phyloP scores from a whole-genome alignment of 1,140 invertebrate species.

The Drosophila persimilis region DNA sequence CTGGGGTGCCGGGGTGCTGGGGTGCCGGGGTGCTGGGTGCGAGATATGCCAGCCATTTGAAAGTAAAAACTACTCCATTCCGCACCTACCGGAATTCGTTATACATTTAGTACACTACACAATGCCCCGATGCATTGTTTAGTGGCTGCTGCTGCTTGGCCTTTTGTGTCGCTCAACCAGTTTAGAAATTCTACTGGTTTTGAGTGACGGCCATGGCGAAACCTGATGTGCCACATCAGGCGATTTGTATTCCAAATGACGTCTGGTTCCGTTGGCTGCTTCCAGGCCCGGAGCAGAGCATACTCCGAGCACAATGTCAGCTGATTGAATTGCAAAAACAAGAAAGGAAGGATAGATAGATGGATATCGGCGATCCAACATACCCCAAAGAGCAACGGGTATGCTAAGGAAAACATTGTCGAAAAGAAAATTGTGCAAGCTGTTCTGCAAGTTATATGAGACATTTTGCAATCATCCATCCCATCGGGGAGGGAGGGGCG shows the following conservation, averaged over 20 bases:
- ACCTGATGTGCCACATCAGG: conserved; percentile 72
- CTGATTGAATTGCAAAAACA: conserved; percentile 73
- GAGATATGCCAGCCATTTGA: conserved; percentile 67
- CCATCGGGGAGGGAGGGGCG: not conserved
- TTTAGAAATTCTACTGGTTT: conserved; percentile 73
- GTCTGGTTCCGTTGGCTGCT: conserved; percentile 69
- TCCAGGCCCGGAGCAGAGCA: conserved; percentile 11
- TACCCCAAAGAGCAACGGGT: too few relatives aligned
- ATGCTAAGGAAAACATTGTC: too few relatives aligned
- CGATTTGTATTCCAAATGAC: conserved; percentile 77
- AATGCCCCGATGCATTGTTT: conserved; percentile 35
- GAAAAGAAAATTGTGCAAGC: conserved; percentile 33
- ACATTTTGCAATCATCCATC: conserved; percentile 54
- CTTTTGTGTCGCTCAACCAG: conserved; percentile 68
- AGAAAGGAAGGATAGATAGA: conserved; percentile 1
- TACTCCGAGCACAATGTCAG: conserved; percentile 38
- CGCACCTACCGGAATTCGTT: conserved; percentile 72
- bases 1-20: too few relatives aligned
- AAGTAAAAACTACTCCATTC: conserved; percentile 67
- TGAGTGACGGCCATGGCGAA: conserved; percentile 70
- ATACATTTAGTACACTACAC: conserved; percentile 46
- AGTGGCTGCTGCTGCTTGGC: conserved; percentile 22
- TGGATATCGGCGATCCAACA: too few relatives aligned
- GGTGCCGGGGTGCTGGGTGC: conserved; percentile 4
- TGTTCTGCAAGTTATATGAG: conserved; percentile 47